Evolutionary conservation across 2,113 vertebrate species (phyloP).

Genomic region (Charina bottae): DNA sequence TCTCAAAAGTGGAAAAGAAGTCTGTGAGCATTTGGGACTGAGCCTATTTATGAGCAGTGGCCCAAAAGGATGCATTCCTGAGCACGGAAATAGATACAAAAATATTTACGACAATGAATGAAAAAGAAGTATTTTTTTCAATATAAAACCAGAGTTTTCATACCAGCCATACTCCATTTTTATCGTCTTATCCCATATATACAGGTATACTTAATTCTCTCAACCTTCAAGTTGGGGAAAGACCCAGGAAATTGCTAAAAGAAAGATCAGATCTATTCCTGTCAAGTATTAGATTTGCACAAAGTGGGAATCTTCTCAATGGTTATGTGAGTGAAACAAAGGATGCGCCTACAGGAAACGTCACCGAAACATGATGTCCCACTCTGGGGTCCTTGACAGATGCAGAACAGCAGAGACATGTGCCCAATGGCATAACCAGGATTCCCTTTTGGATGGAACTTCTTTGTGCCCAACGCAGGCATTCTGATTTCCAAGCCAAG

Average conservation of each 20-base stretch:
- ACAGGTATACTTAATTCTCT: not conserved
- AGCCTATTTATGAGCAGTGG: not conserved
- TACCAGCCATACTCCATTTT: not conserved
- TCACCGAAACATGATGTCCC: not conserved
- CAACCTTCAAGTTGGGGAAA: too few species aligned
- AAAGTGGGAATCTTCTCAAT: not conserved
- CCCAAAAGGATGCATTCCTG: constrained; percentile 8
- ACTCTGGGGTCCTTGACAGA: not conserved
- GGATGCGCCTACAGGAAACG: not conserved
- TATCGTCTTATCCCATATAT: not conserved
- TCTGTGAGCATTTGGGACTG: not conserved
- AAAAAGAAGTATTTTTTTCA: constrained; percentile 48
- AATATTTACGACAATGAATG: not conserved
- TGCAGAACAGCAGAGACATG: not conserved
- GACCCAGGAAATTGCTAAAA: not conserved
- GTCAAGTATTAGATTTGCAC: not conserved
- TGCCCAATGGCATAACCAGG: not conserved
- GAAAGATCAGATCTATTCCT: not conserved
- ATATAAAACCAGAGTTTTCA: constrained; percentile 38
- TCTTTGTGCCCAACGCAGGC: not conserved
- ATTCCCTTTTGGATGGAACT: not conserved
- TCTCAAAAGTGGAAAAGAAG: not conserved
- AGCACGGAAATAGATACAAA: not conserved
- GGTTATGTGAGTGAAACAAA: not conserved
- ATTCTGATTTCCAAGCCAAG: not conserved